These are phyloP conservation scores for Leguminivora glycinivorella DNA, from an alignment of 1,140 invertebrate genomes.

Conservation along the genomic window DNA sequence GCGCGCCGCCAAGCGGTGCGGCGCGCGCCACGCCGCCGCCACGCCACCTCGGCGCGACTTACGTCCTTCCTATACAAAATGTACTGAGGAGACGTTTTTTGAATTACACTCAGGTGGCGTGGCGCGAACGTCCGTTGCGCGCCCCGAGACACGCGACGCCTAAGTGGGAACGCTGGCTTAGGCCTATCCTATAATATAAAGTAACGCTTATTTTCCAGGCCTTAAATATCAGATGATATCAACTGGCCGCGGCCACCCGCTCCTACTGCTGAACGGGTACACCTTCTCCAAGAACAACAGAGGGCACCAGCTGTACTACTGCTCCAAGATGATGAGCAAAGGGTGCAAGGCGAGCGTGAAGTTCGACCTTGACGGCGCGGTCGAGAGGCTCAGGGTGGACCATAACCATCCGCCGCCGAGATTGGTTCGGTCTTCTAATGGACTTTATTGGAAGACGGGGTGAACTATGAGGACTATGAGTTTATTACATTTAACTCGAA, in stretches of 20 bases:
- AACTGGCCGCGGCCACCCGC: constrained; percentile 39
- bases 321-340: constrained; percentile 41
- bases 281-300: constrained; percentile 44
- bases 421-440: not conserved
- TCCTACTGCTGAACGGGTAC: constrained; percentile 48
- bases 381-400: not conserved
- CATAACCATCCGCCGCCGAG: constrained; percentile 2
- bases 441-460: not conserved
- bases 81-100: too few relatives aligned
- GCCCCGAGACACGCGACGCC: too few relatives aligned
- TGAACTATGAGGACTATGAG: not conserved
- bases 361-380: constrained; percentile 15
- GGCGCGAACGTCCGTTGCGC: too few relatives aligned
- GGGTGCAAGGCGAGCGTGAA: constrained; percentile 43
- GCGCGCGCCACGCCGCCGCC: too few relatives aligned
- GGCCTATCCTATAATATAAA: too few relatives aligned
- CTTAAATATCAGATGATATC: constrained; percentile 38
- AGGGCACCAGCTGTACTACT: constrained; percentile 36
- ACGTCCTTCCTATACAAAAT: too few relatives aligned
- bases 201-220: not conserved
- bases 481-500: too few relatives aligned
- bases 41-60: too few relatives aligned
- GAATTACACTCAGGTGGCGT: too few relatives aligned
- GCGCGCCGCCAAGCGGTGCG: too few relatives aligned
- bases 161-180: too few relatives aligned